Evolutionary conservation across 2,888 invertebrate genomes (phyloP).

Genomic region (Xanthia togata): DNA sequence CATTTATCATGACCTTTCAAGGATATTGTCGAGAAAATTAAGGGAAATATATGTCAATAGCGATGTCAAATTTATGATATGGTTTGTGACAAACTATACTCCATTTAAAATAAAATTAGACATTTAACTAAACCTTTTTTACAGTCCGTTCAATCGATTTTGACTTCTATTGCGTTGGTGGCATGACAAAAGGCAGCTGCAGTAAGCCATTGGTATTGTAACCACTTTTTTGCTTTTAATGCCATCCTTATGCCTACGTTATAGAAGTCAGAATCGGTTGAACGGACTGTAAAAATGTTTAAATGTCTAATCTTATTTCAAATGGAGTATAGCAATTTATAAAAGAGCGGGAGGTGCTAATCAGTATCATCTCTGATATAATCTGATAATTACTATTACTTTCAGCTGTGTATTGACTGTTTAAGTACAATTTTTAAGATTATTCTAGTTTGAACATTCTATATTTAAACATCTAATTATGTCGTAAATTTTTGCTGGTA

Average conservation of each 20-base stretch:
- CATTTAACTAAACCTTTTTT: no score
- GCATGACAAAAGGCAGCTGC: no score
- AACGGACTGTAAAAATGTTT: no score
- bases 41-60: constrained; percentile 43
- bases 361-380: background rate
- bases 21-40: constrained; percentile 48
- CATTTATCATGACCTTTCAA: constrained; percentile 49
- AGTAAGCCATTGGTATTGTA: no score
- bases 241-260: no score
- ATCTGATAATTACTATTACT: background rate
- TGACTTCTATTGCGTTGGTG: no score
- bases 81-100: background rate
- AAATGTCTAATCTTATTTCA: no score
- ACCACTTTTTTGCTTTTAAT: no score
- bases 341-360: background rate
- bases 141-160: no score
- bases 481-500: background rate
- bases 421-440: background rate
- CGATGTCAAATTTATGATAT: constrained; percentile 34
- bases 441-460: background rate
- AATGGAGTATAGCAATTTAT: background rate
- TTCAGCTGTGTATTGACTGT: background rate
- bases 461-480: background rate
- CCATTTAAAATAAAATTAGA: no score
- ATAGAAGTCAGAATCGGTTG: no score